These are phyloP conservation scores for Leptopilina myrica DNA, from an alignment of 2,888 invertebrate species.

Conservation along the genomic window DNA sequence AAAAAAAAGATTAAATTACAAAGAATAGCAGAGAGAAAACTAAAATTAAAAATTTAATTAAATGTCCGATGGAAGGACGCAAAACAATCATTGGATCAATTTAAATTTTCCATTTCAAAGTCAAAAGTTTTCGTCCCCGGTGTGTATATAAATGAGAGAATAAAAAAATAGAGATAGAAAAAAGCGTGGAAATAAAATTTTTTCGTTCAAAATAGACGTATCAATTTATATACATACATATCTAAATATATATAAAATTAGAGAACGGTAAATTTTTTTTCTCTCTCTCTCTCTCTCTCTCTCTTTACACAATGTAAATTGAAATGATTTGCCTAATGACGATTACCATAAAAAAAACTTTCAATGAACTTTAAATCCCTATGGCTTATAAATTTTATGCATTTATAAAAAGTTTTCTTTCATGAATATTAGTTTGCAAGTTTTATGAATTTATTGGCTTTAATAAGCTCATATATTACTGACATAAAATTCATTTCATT, in stretches of 20 bases:
- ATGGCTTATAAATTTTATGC: constrained; percentile 17
- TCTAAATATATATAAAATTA: not conserved
- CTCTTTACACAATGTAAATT: not conserved
- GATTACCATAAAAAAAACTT: constrained; percentile 14
- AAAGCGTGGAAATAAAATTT: not conserved
- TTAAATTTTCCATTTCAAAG: not conserved
- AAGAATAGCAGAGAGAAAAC: too few relatives aligned
- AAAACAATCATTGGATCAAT: too few relatives aligned
- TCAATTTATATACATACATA: not conserved
- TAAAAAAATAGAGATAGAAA: not conserved
- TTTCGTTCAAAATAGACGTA: not conserved
- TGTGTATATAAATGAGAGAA: not conserved
- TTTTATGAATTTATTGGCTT: constrained; percentile 23
- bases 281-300: too few relatives aligned
- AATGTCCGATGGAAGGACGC: too few relatives aligned
- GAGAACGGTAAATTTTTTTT: not conserved
- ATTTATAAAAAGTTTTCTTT: constrained; percentile 22
- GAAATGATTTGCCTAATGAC: constrained; percentile 15
- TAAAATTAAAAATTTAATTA: too few relatives aligned
- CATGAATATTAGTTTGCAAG: constrained; percentile 30
- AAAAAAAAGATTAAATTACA: too few relatives aligned
- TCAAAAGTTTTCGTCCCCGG: too few relatives aligned
- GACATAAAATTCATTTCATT: constrained; percentile 19
- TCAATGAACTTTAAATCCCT: not conserved
- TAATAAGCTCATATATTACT: not conserved